These are phyloP conservation scores for Vultur gryphus DNA, from an alignment of 2,797 vertebrate genomes.

Conservation along the genomic window DNA sequence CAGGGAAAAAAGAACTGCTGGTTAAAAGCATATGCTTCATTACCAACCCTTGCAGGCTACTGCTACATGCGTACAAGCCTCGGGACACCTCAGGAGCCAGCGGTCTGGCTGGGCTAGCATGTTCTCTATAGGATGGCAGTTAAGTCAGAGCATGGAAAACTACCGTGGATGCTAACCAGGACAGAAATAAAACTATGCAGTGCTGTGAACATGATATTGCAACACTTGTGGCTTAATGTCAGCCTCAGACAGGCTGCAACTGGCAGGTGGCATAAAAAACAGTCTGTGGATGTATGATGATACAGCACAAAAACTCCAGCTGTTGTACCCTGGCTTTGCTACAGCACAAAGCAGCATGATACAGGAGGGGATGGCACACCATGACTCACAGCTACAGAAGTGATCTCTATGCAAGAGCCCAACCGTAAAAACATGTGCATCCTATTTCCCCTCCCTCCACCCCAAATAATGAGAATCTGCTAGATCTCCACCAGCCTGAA, in stretches of 20 bases:
- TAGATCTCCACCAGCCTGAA: not conserved
- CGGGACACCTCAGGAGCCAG: not conserved
- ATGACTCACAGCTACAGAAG: not conserved
- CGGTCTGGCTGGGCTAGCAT: not conserved
- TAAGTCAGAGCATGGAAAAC: not conserved
- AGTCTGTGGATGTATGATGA: not conserved
- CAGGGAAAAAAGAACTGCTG: not conserved
- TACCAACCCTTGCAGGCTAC: not conserved
- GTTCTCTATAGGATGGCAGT: not conserved
- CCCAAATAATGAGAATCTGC: not conserved
- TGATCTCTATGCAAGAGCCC: not conserved
- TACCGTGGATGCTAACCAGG: not conserved
- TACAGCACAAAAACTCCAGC: not conserved
- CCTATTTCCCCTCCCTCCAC: not conserved
- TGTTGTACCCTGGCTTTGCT: not conserved
- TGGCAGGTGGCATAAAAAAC: not conserved
- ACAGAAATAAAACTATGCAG: not conserved
- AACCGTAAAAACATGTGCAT: not conserved
- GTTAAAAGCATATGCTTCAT: not conserved
- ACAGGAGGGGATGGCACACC: not conserved
- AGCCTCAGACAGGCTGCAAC: not conserved
- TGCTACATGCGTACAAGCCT: rapidly evolving
- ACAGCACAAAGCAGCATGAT: rapidly evolving
- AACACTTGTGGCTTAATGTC: not conserved
- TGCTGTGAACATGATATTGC: not conserved